Base-by-base conservation (phyloP, 1,140 invertebrate species). In the Artemia franciscana region DNA sequence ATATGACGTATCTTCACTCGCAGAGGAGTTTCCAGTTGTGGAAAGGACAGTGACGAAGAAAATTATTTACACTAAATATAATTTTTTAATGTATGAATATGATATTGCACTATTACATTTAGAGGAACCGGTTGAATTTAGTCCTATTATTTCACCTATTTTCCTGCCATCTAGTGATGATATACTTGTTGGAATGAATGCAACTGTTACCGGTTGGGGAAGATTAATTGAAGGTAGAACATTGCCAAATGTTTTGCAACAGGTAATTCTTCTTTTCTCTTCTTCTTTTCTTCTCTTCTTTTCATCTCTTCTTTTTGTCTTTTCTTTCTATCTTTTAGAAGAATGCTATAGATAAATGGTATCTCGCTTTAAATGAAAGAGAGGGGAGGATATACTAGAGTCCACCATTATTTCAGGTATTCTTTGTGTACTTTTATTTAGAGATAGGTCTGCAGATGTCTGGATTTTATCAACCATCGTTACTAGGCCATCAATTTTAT, bases 31-130 rank as follows among this genome's bases (percentile, higher is more conserved):
- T 65, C 85, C 88, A 0, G 88, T 85, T 70, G 82, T 88, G 1
- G 91, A 94, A 71, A 76, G 87, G 25, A 83, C 83, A 0, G 88
- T 91, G 1, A 80, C 82, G 12, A 78, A 83, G 62, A 91, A 91
- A 71, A 82, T 89, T 1, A 87, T 92, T 0, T 90, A 94, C 74
- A 89, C 89, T 0, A 86, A 90, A 70, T 94, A 93, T 73, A 92
- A 93, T 72, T 91, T 89, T 75, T 90, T 89, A 74, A 93, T 89
- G 0, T 94, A 93, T 74, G 91, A 94, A 70, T 90, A 92, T 72
- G 91, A 94, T 69, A 73, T 94, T 70, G 90, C 90, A 0, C 73
- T 94, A 65, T 84, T 93, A 4, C 80, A 86, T 65, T 73, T 93
- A 67, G 88, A 91, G 66, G 79, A 83, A 24, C 79, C 86, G 0